Evolutionary conservation across 2,888 invertebrate species (phyloP), one percentile per base, ranked within the genome.

Genomic region (Minunthozetes semirufus): DNA sequence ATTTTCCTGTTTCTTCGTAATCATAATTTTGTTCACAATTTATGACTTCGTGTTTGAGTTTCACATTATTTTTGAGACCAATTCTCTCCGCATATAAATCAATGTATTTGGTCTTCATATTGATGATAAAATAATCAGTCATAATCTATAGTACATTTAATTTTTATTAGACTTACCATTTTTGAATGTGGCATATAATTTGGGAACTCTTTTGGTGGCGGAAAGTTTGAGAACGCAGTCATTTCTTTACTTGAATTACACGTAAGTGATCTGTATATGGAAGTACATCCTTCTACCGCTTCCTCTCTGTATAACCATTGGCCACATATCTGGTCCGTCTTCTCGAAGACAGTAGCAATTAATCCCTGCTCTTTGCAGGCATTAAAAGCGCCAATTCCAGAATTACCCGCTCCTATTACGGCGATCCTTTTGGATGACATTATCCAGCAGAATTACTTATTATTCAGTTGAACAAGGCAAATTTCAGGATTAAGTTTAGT

Each of bases 351-450:
- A 6, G 81, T 80, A 0, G 82, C 81, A 13, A 80, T 79, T 19
- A 82, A 76, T 17, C 80, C 80, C 76, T 82, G 81, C 38, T 84
- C 82, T 38, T 81, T 70, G 56, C 82, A 83, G 33, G 80, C 79
- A 77, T 84, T 83, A 48, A 82, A 81, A 9, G 83, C 80, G 11
- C 82, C 80, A 25, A 84, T 78, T 6, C 84, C 84, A 72, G 82
- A 82, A 22, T 81, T 81, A 5, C 84, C 84, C 17, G 82, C 84
- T 3, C 84, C 84, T 19, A 84, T 79, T 22, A 84, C 78, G 33
- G 76, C 76, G 22, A 79, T 78, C 33, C 71, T 71, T 53, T 70
- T 71, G 4, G 19, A 13, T 8, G 53, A 53, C 53, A 53, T 53
- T 33, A 5, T 33, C 33, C 33, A 33, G 33, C 33, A 33, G 8